Evolutionary conservation across 1,140 invertebrate species (phyloP).

Genomic region (Sarcophaga bullata): DNA sequence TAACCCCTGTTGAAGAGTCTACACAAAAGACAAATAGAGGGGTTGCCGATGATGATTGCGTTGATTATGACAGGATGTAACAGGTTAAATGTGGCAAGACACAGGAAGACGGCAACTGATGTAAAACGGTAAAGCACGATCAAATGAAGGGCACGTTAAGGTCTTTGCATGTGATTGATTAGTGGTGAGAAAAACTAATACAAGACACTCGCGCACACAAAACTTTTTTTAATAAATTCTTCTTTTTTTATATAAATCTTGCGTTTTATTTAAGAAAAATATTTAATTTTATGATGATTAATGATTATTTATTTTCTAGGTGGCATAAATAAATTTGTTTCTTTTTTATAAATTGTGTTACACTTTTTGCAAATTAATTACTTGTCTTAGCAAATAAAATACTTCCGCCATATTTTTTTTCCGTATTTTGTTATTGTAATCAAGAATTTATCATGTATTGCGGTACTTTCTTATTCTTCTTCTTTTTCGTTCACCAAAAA

Average conservation of each 20-base stretch:
- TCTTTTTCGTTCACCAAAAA: background rate
- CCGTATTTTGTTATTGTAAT: slow-evolving; percentile 1
- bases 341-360: background rate
- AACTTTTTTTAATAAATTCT: too few relatives aligned
- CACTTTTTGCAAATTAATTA: background rate
- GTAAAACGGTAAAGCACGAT: background rate
- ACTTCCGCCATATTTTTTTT: slow-evolving; percentile 24
- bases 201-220: too few relatives aligned
- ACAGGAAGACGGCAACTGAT: background rate
- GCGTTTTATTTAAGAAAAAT: too few relatives aligned
- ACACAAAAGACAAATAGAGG: background rate
- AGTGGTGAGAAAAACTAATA: too few relatives aligned
- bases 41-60: too few relatives aligned
- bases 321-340: background rate
- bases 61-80: slow-evolving; percentile 23
- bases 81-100: slow-evolving; percentile 1
- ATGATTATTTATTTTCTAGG: background rate
- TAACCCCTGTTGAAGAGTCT: background rate
- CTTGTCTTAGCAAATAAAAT: background rate
- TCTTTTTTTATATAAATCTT: too few relatives aligned
- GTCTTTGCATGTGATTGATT: background rate
- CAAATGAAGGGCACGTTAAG: background rate
- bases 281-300: background rate
- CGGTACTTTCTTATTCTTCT: background rate
- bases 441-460: background rate